Percentiles rank a stretch among this genome's conserved stretches.
Conservation (phyloP, 1,140 invertebrate species). For the Bombus huntii region DNA sequence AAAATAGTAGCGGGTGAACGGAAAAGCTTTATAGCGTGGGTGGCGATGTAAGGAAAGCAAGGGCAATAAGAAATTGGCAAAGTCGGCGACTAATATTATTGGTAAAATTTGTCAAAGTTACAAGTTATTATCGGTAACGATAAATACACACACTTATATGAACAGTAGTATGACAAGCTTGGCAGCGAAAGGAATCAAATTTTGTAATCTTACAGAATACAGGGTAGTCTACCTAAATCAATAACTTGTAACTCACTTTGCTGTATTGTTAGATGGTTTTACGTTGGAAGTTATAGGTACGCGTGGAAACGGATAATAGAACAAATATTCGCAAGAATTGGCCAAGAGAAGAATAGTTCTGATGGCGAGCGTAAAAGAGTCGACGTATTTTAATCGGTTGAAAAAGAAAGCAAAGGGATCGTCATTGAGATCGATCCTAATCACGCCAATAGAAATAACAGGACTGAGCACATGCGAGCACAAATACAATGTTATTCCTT, state of each 20-base stretch:
- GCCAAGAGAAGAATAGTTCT: background rate
- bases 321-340: too few relatives aligned
- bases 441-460: background rate
- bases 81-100: background rate
- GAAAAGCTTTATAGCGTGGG: too few relatives aligned
- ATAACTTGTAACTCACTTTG: background rate
- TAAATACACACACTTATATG: too few relatives aligned
- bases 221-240: background rate
- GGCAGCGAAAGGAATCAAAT: too few relatives aligned
- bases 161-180: too few relatives aligned
- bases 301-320: background rate
- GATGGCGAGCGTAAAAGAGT: rapidly evolving
- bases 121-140: too few relatives aligned
- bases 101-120: background rate
- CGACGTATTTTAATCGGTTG: too few relatives aligned
- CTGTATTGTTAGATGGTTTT: background rate
- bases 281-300: too few relatives aligned
- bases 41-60: too few relatives aligned
- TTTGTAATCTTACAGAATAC: too few relatives aligned
- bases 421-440: background rate
- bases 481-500: background rate
- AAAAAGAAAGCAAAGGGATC: background rate
- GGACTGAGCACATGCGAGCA: background rate
- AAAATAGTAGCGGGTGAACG: background rate
- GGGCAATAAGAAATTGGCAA: too few relatives aligned